Evolutionary conservation across 1,140 invertebrate genomes (phyloP), one percentile per base, ranked within the genome.

Genomic region (Schlechtendalia chinensis): DNA sequence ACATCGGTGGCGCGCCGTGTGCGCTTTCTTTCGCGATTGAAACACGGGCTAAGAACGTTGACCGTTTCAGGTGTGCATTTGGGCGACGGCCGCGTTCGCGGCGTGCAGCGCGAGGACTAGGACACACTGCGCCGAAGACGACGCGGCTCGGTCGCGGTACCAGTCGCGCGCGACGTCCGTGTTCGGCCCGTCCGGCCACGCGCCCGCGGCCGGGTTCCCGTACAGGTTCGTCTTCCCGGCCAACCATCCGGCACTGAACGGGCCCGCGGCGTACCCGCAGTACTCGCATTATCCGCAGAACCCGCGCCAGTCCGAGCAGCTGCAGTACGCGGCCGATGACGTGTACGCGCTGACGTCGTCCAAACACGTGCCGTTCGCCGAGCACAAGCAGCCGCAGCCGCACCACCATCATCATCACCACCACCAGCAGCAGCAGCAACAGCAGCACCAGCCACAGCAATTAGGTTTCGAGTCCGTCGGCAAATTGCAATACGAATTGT

Each of bases 161-260:
- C 56, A 79, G 39, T 47, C 75, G 17, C 75, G 75, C 2, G 39
- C 58, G 10, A 27, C 75, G 6, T 79, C 75, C 4, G 19, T 79
- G 11, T 79, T 79, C 17, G 56, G 54, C 14, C 24, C 75, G 1
- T 19, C 29, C 17, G 17, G 10, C 17, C 54, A 59, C 32, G 19
- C 67, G 1, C 17, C 75, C 27, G 69, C 47, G 0, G 24, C 75
- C 39, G 58, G 58, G 5, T 79, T 79, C 1, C 75, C 75, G 14
- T 79, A 79, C 22, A 6, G 75, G 16, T 79, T 63, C 4, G 58
- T 79, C 10, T 79, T 79, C 63, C 75, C 75, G n/a, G 75, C 75
- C 39, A 79, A 79, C 24, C 75, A 79, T 29, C 75, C 75, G 8
- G 56, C 75, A 1, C 8, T 79, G 14, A 61, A 19, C 24, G 10